Evolutionary conservation across 2,888 invertebrate species (phyloP), one percentile per base, ranked within the genome.

Genomic region (Latrodectus hesperus): DNA sequence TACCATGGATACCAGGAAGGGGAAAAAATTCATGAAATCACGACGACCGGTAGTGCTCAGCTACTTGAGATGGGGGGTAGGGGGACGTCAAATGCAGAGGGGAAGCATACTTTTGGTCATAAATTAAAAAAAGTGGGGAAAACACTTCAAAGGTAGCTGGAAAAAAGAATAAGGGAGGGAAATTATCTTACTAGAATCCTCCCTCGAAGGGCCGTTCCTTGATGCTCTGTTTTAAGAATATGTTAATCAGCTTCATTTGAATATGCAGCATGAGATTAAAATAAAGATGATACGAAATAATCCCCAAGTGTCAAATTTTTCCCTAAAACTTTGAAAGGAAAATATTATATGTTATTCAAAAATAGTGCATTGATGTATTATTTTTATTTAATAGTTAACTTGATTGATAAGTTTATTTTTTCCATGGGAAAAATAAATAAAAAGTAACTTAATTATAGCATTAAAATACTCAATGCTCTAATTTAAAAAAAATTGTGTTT

Each of bases 111-210:
- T 72, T 60, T 80, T 71, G 67, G 70, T 73, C 70, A 86, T 86
- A 86, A 86, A 86, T 86, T 86, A 86, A 80, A 86, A 80, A 80
- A 51, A 77, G 55, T 51, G 60, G 65, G 76, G 51, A 53, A 71
- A 71, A 71, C 38, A 71, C 51, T 71, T 16, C 6, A 60, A 72
- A 51, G 81, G 81, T 55, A 64, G 72, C 60, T n/a, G 22, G 60
- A 49, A 60, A n/a, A 53, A 11, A 65, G n/a, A 71, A 77, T 52
- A 52, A 65, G 52, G 84, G 53, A 70, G 17, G 55, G 68, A 68
- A 79, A 85, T 85, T 79, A 85, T 79, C 78, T 78, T 78, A 49
- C 70, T 26, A 53, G 70, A 80, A 51, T 72, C 70, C 52, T 26
- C 75, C 71, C 22, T 71, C 76, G 72, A 75, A 79, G 60, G 80